Evolutionary conservation across 92 coral and sea anemone species (phyloP), one percentile per base, ranked within the genome.

Genomic region (Porites rus): DNA sequence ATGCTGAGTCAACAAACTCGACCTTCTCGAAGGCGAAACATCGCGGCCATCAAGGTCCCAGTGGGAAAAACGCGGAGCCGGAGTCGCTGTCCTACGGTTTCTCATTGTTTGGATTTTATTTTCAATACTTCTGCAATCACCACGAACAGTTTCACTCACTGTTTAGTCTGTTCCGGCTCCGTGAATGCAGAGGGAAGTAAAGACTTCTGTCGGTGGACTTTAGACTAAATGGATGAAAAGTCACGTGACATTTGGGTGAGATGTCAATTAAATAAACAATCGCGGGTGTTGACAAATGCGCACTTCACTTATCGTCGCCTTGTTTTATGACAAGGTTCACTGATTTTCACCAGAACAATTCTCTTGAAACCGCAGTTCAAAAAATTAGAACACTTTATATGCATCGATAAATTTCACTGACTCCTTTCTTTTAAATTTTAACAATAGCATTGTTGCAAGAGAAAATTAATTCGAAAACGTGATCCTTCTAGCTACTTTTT

Each of bases 161-260:
- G 24, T 8, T 17, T 19, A 3, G 18, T 70, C 59, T 31, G 69
- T 58, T 59, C 60, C 46, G 46, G 46, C 46, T 12, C 65, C 7
- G 56, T 71, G 86, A 59, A 70, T 64, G 65, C 77, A 81, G 38
- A 58, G 31, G 77, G 38, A 46, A 70, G n/a, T 63, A 4, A 6
- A 16, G 5, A 18, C 18, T 13, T 12, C 6, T 38, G 38, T 7
- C 46, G 46, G 25, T 4, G 77, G 69, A 59, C 69, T 56, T 58
- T 25, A 70, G 86, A 24, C 54, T 81, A 69, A 17, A 56, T 81
- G 46, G 20, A 66, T 66, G 51, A 52, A 2, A 31, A 77, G 78
- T 81, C 86, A 81, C 56, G 85, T n/a, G 43, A 81, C 46, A 38
- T 38, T 38, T 38, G 46, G 46, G 46, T 59, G 76, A 58, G 13